Evolutionary conservation across 2,797 vertebrate genomes (phyloP).

Genomic region (Phoxinus dragarum): DNA sequence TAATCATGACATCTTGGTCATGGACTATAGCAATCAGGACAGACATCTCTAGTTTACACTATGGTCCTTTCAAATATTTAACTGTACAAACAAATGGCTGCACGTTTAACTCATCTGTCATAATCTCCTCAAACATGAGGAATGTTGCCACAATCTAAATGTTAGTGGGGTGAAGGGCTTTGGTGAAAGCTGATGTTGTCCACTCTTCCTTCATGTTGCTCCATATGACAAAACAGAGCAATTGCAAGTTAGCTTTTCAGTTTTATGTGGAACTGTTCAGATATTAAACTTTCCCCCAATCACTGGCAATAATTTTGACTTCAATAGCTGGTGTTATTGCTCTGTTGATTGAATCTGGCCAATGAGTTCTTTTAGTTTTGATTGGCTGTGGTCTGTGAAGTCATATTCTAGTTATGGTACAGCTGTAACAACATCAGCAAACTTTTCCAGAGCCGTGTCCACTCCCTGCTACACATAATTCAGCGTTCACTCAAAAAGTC

Average conservation of each 20-base stretch:
- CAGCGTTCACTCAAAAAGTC: slow-evolving; percentile 27
- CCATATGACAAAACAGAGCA: slow-evolving; percentile 1
- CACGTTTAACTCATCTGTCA: slow-evolving; percentile 59
- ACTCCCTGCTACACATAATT: slow-evolving; percentile 38
- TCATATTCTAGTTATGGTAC: slow-evolving; percentile 63
- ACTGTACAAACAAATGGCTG: slow-evolving; percentile 54
- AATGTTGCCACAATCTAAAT: slow-evolving; percentile 52
- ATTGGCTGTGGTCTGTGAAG: slow-evolving; percentile 70
- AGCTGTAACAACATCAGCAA: slow-evolving; percentile 67
- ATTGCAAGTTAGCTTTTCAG: slow-evolving; percentile 4
- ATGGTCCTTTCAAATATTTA: slow-evolving; percentile 50
- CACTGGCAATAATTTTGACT: slow-evolving; percentile 47
- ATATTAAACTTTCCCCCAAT: slow-evolving; percentile 43
- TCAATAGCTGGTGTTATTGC: slow-evolving; percentile 62
- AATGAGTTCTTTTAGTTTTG: slow-evolving; percentile 62
- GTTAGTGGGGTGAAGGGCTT: slow-evolving; percentile 55
- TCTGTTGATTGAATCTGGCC: slow-evolving; percentile 64
- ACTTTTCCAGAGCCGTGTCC: slow-evolving; percentile 56
- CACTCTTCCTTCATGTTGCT: slow-evolving; percentile 9
- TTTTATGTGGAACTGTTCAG: slow-evolving; percentile 23
- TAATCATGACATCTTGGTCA: slow-evolving; percentile 48
- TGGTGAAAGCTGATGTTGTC: slow-evolving; percentile 22
- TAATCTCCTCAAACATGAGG: slow-evolving; percentile 42
- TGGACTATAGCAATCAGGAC: slow-evolving; percentile 56
- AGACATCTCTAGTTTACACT: slow-evolving; percentile 58